A percentile compares a stretch with the other conserved stretches of the same genome.
Conservation (phyloP, 2,888 invertebrate genomes). For the Athalia cordata region DNA sequence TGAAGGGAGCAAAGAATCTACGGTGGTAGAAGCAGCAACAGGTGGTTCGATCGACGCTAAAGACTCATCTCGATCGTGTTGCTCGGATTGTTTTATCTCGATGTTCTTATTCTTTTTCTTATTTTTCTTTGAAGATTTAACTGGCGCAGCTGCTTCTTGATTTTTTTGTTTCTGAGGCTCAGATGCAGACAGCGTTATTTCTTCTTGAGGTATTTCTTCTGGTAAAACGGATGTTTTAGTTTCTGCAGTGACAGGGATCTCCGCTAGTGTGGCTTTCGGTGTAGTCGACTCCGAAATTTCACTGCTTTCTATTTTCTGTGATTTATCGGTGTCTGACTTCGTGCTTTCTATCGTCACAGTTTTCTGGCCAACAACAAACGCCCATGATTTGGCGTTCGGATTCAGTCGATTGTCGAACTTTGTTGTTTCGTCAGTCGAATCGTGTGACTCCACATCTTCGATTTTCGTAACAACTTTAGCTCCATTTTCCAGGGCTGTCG, state of each 20-base stretch:
- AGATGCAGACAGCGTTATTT: slow-evolving; percentile 24
- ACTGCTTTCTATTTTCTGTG: slow-evolving; percentile 43
- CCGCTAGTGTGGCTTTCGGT: neutral
- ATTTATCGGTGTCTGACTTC: slow-evolving; percentile 43
- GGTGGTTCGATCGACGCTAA: slow-evolving; percentile 14
- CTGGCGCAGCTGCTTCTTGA: slow-evolving; percentile 29
- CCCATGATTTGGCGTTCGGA: slow-evolving; percentile 64
- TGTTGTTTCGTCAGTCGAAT: slow-evolving; percentile 28
- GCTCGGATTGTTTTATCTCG: slow-evolving; percentile 20
- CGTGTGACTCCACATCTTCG: slow-evolving; percentile 26
- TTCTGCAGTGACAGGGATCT: neutral
- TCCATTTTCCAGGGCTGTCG: slow-evolving; percentile 43
- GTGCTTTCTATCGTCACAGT: slow-evolving; percentile 39
- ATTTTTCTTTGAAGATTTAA: slow-evolving; percentile 46
- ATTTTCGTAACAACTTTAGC: slow-evolving; percentile 12
- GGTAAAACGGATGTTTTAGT: slow-evolving; percentile 8
- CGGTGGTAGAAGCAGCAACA: neutral
- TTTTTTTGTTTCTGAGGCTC: slow-evolving; percentile 25
- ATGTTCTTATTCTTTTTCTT: slow-evolving; percentile 51
- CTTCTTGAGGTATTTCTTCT: slow-evolving; percentile 40
- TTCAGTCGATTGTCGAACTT: slow-evolving; percentile 49
- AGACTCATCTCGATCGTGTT: slow-evolving; percentile 19
- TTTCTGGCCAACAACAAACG: slow-evolving; percentile 60
- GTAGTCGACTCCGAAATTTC: slow-evolving; percentile 27
- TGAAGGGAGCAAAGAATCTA: neutral